phyloP scores from a whole-genome alignment of 2,797 vertebrate genomes.

The Cichlasoma orientale region DNA sequence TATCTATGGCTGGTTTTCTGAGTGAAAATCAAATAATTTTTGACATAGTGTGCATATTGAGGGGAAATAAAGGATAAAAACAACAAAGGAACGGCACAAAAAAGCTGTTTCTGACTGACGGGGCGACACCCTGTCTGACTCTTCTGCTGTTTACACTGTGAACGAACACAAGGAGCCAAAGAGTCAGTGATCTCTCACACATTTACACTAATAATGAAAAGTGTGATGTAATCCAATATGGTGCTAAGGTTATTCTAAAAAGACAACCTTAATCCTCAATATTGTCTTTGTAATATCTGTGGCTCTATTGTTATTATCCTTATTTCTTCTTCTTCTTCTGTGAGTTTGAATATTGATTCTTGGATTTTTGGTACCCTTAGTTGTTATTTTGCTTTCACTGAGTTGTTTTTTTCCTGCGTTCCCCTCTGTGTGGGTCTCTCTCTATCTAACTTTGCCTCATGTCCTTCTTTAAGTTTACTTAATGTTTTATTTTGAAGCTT shows the following conservation, averaged over 20 bases:
- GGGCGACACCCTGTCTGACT: no score
- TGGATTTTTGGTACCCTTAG: not conserved
- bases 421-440: not conserved
- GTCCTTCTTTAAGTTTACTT: not conserved
- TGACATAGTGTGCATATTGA: no score
- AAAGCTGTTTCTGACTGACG: no score
- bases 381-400: not conserved
- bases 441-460: not conserved
- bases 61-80: no score
- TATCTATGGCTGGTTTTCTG: not conserved
- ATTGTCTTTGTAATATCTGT: not conserved
- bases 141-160: not conserved
- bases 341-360: not conserved
- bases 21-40: not conserved
- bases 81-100: no score
- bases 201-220: not conserved
- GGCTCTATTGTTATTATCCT: not conserved
- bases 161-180: not conserved
- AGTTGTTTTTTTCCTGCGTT: not conserved
- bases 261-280: no score
- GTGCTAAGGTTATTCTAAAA: not conserved
- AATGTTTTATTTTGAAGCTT: not conserved
- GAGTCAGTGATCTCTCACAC: not conserved
- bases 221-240: not conserved
- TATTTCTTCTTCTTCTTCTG: not conserved